Evolutionary conservation across 2,113 vertebrate genomes (phyloP).

Genomic region (Callipepla californica): DNA sequence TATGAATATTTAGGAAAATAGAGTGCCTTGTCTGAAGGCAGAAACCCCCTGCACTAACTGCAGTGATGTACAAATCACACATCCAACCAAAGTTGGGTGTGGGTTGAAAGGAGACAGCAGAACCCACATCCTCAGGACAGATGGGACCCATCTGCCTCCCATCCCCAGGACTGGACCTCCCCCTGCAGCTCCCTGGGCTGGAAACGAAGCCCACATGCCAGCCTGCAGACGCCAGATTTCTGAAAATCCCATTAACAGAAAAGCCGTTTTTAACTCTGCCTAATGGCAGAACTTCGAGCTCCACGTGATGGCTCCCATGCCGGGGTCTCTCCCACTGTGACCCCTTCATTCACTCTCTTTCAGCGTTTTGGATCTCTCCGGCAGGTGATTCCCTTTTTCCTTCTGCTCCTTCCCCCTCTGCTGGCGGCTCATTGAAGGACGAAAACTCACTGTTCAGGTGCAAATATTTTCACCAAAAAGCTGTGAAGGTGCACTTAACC

Average conservation of each 20-base stretch:
- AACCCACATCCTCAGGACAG: background rate
- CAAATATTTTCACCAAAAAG: background rate
- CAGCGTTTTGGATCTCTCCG: background rate
- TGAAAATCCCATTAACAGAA: background rate
- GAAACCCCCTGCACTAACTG: background rate
- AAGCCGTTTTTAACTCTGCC: background rate
- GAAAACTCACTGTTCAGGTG: background rate
- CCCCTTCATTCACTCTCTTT: background rate
- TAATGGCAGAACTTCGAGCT: background rate
- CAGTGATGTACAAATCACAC: background rate
- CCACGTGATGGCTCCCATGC: background rate
- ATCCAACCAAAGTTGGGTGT: background rate
- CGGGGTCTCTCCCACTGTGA: background rate
- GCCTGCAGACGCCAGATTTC: background rate
- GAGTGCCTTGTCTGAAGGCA: background rate
- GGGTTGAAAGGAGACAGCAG: background rate
- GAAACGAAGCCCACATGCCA: background rate
- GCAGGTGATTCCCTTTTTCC: background rate
- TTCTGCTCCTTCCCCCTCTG: slow-evolving; percentile 36
- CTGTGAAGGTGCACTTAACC: background rate
- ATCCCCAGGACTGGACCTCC: background rate
- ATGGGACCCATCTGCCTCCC: background rate
- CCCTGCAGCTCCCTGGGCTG: background rate
- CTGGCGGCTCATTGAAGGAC: background rate
- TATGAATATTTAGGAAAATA: background rate